phyloP scores from a whole-genome alignment of 2,113 vertebrate species.

The Rhagologus leucostigma region DNA sequence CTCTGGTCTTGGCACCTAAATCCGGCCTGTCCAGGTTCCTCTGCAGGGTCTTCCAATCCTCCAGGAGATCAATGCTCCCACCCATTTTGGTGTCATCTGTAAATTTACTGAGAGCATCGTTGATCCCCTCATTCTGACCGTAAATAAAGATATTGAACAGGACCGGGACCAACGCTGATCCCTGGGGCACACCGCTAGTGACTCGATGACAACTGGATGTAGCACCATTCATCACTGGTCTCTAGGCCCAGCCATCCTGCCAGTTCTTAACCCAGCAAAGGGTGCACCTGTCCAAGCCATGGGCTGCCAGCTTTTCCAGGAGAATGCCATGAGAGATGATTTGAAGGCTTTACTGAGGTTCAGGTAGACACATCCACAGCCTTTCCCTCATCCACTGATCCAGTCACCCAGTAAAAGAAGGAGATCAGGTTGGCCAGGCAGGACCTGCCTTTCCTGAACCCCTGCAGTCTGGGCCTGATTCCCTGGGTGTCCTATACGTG shows the following conservation, averaged over 20 bases:
- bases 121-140: neutral
- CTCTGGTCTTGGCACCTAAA: neutral
- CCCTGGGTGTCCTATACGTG: neutral
- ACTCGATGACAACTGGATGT: neutral
- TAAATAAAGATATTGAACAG: neutral
- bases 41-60: neutral
- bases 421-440: neutral
- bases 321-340: neutral
- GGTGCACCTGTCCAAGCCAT: neutral
- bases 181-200: neutral
- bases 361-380: neutral
- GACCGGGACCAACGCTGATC: accelerated
- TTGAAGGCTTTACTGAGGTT: neutral
- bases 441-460: neutral
- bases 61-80: neutral
- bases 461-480: neutral
- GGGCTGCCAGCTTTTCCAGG: neutral
- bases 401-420: neutral
- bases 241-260: neutral
- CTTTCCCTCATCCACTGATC: neutral
- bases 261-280: neutral
- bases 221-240: neutral
- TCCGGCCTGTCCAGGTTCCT: neutral
- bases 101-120: neutral
- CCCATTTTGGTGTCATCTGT: neutral